Base-by-base conservation (phyloP, 2,888 invertebrate species). In the Dryobotodes eremita region DNA sequence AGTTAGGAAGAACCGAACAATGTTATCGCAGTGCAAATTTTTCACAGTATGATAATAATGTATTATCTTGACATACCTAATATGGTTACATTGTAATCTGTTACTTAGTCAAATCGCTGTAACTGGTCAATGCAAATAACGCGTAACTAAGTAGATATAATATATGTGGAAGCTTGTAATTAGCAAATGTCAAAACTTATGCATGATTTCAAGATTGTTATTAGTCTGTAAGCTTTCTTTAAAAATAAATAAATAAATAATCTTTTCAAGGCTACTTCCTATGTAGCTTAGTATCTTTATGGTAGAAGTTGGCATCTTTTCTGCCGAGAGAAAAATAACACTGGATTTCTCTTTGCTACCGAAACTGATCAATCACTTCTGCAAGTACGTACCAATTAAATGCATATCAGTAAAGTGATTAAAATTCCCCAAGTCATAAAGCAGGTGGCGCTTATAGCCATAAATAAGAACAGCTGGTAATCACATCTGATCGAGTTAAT, bases 381-480 rank as follows among this genome's bases (percentile, higher is more conserved):
- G 42, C 36, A 79, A 57, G 36, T 64, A 17, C 8, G 36, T 64
- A 17, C 8, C 17, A 53, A 50, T 66, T n/a, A 20, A 50, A 61
- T 17, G 23, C n/a, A 31, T 31, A n/a, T 50, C 36, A 68, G 10
- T 17, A 62, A 48, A 68, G 42, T 62, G 26, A 62, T 71, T 83
- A 66, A 66, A 66, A 62, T 78, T 46, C 23, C 7, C 50, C 26
- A 31, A 71, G 71, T 71, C 17, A 23, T 48, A 13, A 36, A 36
- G 59, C 50, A 70, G 42, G 76, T 82, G 83, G 77, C 82, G 77
- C 77, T 75, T 76, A 53, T 23, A 50, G 36, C 31, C 48, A 68
- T 86, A 68, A 84, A 82, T 83, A 50, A 62, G 66, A 61, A 20
- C 57, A 53, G n/a, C 59, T 74, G n/a, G 68, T 79, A 76, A 82